phyloP scores from a whole-genome alignment of 2,888 invertebrate genomes.

The Meloe dianella region DNA sequence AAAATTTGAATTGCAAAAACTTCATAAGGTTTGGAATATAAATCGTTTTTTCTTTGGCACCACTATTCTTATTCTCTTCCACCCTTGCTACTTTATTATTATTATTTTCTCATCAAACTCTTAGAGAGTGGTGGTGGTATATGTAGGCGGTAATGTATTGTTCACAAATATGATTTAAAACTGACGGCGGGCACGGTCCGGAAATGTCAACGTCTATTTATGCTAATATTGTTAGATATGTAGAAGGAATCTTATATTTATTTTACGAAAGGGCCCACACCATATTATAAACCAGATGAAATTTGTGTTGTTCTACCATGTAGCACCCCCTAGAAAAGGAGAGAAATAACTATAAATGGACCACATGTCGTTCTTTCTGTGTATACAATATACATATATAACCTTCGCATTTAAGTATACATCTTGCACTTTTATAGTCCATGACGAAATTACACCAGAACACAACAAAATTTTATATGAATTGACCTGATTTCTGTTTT shows the following conservation, averaged over 20 bases:
- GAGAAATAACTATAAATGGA: slow-evolving; percentile 20
- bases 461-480: slow-evolving; percentile 7
- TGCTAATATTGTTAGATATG: slow-evolving; percentile 19
- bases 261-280: slow-evolving; percentile 21
- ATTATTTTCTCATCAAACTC: background rate
- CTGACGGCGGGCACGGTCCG: slow-evolving; percentile 17
- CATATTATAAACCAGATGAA: slow-evolving; percentile 27
- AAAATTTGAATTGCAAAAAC: no score
- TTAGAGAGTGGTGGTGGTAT: background rate
- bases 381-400: slow-evolving; percentile 15
- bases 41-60: no score
- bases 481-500: background rate
- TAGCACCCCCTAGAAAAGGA: no score
- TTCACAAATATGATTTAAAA: background rate
- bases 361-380: slow-evolving; percentile 31
- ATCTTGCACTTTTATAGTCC: slow-evolving; percentile 28
- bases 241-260: slow-evolving; percentile 32
- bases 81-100: background rate
- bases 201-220: slow-evolving; percentile 30
- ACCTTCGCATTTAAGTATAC: slow-evolving; percentile 26
- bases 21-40: no score
- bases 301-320: slow-evolving; percentile 25
- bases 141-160: background rate
- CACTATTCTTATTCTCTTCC: background rate
- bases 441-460: slow-evolving; percentile 22